Evolutionary conservation across 2,113 vertebrate species (phyloP).

Genomic region (Mus musculus): GRCm39 chrX:130677501-130678000

Average conservation of each 20-base stretch:
- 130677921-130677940: neutral
- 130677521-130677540: neutral
- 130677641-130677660: neutral
- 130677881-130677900: neutral
- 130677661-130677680: neutral
- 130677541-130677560: neutral
- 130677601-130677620: neutral
- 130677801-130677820: neutral
- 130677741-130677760: neutral
- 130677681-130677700: neutral
- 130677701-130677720: neutral
- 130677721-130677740: neutral
- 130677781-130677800: neutral
- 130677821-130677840: neutral
- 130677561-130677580: neutral
- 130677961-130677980: neutral
- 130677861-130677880: neutral
- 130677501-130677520: neutral
- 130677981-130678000: neutral
- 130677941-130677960: neutral
- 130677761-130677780: neutral
- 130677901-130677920: neutral
- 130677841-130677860: neutral
- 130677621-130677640: neutral
- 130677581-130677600: neutral